Base-by-base conservation (phyloP, 2,797 vertebrate species). In the Tiaroga cobitis region DNA sequence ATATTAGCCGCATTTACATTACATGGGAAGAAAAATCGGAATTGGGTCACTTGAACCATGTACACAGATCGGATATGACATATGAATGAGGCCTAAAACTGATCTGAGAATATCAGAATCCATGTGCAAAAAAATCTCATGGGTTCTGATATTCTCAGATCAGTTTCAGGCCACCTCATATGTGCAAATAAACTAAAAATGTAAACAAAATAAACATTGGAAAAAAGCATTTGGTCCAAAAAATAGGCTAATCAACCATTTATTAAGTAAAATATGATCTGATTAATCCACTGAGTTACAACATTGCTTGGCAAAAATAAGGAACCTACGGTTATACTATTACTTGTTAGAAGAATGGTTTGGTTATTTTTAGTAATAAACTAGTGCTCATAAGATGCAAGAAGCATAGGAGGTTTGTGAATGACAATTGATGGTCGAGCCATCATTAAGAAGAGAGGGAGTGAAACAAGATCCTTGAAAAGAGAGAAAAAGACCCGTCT, bases 381-480 rank as follows among this genome's bases (percentile, higher is more conserved):
- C 34, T 54, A 34, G 19, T 21, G 19, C 54, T 19, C 75, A 78
- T 18, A 56, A 26, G 75, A 41, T 41, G 34, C 21, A 59, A 39
- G 54, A 18, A 61, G 24, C n/a, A 6, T 61, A 78, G 26, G 24
- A 61, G 37, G 54, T 26, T 78, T 19, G 75, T 5, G 24, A 61
- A 61, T 34, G 21, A 26, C 24, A 37, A 56, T 15, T 24, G 34
- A 56, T 54, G 32, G 74, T 76, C 18, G 3, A 68, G 19, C 24
- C 24, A 10, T 34, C 37, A 49, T 39, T 65, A 78, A 81, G 15
- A 46, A 32, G 68, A 65, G 70, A 10, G 15, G 19, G 37, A 83
- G 13, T 10, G 51, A 41, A 49, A 59, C 39, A 4, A 67, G 67
- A 82, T 63, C 63, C 37, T 5, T 80, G 81, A 82, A 82, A 61